These are phyloP conservation scores for Lanius ludovicianus DNA, from an alignment of 2,113 vertebrate genomes.

Conservation along the genomic window DNA sequence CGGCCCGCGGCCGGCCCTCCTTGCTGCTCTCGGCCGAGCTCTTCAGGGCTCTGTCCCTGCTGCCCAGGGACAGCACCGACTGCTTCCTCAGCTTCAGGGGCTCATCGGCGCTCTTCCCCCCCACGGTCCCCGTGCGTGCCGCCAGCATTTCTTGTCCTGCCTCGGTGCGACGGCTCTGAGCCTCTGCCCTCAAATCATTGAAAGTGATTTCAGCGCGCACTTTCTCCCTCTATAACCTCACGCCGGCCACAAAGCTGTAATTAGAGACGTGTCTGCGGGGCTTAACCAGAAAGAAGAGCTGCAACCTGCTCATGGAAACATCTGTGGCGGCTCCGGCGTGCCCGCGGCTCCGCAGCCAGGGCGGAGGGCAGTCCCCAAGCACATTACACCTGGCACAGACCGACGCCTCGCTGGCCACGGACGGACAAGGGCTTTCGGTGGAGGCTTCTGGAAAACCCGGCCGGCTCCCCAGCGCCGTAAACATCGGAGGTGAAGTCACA, in stretches of 20 bases:
- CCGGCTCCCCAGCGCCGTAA: background rate
- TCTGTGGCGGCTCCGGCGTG: background rate
- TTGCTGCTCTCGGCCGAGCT: conserved; percentile 76
- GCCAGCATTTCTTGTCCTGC: conserved; percentile 79
- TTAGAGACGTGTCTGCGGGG: conserved; percentile 73
- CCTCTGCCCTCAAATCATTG: conserved; percentile 42
- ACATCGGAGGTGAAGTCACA: background rate
- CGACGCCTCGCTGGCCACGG: rapidly evolving
- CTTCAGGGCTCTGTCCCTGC: conserved; percentile 68
- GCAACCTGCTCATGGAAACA: conserved; percentile 68
- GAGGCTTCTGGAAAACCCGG: rapidly evolving
- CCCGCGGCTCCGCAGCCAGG: background rate
- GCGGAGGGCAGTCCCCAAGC: rapidly evolving
- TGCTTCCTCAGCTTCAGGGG: conserved; percentile 76
- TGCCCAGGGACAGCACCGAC: conserved; percentile 78
- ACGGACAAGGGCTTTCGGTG: rapidly evolving
- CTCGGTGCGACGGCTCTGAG: background rate
- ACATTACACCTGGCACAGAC: rapidly evolving
- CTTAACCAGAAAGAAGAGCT: conserved; percentile 66
- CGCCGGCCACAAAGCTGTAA: conserved; percentile 81
- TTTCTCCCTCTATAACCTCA: conserved; percentile 80
- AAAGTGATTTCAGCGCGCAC: conserved; percentile 39
- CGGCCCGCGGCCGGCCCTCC: conserved; percentile 59
- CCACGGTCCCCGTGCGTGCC: conserved; percentile 81
- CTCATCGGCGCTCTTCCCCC: conserved; percentile 71